Conservation (phyloP, 2,888 invertebrate genomes). For the Temnothorax unifasciatus region DNA sequence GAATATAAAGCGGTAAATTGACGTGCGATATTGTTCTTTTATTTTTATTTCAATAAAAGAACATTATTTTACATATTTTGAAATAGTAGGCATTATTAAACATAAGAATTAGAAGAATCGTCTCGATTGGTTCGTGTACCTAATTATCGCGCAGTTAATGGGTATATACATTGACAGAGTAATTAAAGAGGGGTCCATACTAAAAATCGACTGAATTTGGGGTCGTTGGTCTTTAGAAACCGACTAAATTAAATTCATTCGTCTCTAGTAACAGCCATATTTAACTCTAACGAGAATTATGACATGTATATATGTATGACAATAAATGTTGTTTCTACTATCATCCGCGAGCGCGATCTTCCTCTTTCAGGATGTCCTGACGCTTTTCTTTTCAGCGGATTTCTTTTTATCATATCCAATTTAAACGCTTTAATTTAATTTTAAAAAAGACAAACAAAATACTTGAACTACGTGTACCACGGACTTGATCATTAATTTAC, state of each 20-base stretch:
- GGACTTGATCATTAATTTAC: not conserved
- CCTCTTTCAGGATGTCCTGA: not conserved
- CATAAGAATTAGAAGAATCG: not conserved
- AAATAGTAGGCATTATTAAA: constrained; percentile 5
- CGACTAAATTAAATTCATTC: constrained; percentile 41
- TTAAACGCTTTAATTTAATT: not conserved
- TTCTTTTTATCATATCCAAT: not conserved
- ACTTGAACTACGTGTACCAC: not conserved
- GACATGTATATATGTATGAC: constrained; percentile 75
- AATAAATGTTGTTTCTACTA: constrained; percentile 77
- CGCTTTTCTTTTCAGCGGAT: not conserved
- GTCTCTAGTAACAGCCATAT: constrained; percentile 25
- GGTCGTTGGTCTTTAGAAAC: constrained; percentile 33
- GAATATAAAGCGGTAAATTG: not conserved
- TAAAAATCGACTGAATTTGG: constrained; percentile 11
- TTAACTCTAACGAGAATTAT: constrained; percentile 55
- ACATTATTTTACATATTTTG: constrained; percentile 11
- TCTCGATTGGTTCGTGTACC: constrained; percentile 14
- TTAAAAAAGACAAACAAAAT: not conserved
- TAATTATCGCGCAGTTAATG: constrained; percentile 6
- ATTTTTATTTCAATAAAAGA: not conserved
- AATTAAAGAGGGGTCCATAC: constrained; percentile 31
- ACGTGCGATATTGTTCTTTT: not conserved
- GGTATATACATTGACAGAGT: constrained; percentile 11
- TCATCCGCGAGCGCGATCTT: not conserved